Evolutionary conservation across 2,888 invertebrate species (phyloP).

Genomic region (Teinopalpus imperialis): DNA sequence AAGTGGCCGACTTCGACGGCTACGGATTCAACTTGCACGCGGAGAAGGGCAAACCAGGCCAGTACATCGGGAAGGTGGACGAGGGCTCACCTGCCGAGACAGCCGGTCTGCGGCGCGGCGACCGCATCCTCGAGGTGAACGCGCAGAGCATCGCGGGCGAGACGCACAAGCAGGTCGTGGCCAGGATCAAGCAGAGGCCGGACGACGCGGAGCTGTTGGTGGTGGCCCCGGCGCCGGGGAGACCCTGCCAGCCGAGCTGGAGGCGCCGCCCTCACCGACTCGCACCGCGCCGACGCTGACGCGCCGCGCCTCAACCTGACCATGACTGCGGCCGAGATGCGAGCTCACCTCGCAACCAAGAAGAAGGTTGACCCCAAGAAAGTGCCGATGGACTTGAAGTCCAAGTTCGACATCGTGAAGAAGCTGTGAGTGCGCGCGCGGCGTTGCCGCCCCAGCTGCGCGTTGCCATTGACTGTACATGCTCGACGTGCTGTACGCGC

Average conservation of each 20-base stretch:
- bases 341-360: conserved; percentile 91
- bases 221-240: conserved; percentile 87
- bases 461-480: conserved; percentile 38
- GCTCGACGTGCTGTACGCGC: no score
- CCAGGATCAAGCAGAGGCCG: conserved; percentile 92
- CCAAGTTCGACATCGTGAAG: conserved; percentile 96
- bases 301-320: conserved; percentile 86
- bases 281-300: conserved; percentile 37
- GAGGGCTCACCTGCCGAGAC: conserved; percentile 93
- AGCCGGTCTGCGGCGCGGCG: conserved; percentile 92
- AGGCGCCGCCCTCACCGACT: conserved; percentile 39
- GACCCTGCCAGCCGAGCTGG: conserved; percentile 82
- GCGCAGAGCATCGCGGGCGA: conserved; percentile 95
- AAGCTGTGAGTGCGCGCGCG: conserved; percentile 84
- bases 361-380: conserved; percentile 96
- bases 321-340: conserved; percentile 96
- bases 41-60: conserved; percentile 96
- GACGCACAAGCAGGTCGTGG: conserved; percentile 97
- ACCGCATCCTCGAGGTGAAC: conserved; percentile 96
- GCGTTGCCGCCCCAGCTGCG: conserved; percentile 34
- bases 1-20: conserved; percentile 96
- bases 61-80: conserved; percentile 98
- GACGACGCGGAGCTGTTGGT: conserved; percentile 95
- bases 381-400: conserved; percentile 93
- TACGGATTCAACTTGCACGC: conserved; percentile 99